Base-by-base conservation (phyloP, 1,140 invertebrate species). In the Panagrolaimus sp. region DNA sequence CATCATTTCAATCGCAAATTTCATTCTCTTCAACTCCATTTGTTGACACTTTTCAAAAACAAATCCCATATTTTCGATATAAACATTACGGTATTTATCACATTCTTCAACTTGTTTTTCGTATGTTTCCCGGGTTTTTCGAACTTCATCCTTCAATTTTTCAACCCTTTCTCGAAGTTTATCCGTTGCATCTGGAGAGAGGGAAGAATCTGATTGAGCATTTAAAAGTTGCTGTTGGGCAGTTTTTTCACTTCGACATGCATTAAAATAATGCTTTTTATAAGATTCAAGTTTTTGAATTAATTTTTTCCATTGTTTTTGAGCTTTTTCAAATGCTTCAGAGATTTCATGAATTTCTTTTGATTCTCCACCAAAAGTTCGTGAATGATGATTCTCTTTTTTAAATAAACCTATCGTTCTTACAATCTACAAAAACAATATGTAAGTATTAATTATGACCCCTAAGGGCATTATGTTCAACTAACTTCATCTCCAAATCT, bases 31-130 rank as follows among this genome's bases (percentile, higher is more conserved):
- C 58, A 75, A 63, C 58, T 82, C 80, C 71, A 71, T 76, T 48
- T 77, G 69, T 64, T 82, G 80, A 52, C 80, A 82, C 68, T 83
- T 81, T 48, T 83, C 80, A 44, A 82, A 82, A 8, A 83, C 82
- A 67, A 76, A 84, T 9, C 76, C 67, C 80, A 83, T 82, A 43
- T 67, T 77, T 32, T 83, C 76, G 46, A 72, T 73, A 70, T 81
- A 81, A 15, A 74, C 68, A 43, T 46, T 67, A 10, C 70, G 77
- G 63, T 77, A 83, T 21, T 70, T 26, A 24, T 55, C 72, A 38
- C 80, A 28, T 47, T 83, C 83, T 43, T 55, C 71, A 17, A 82
- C 24, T 8, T 69, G 45, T 21, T 74, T 72, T 64, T 83, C 77
- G 63, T 82, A 82, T 24, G 45, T 38, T 14, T 32, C 28, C 17